These are phyloP conservation scores for Actenoides lindsayi DNA, from an alignment of 2,113 vertebrate species.

Conservation along the genomic window DNA sequence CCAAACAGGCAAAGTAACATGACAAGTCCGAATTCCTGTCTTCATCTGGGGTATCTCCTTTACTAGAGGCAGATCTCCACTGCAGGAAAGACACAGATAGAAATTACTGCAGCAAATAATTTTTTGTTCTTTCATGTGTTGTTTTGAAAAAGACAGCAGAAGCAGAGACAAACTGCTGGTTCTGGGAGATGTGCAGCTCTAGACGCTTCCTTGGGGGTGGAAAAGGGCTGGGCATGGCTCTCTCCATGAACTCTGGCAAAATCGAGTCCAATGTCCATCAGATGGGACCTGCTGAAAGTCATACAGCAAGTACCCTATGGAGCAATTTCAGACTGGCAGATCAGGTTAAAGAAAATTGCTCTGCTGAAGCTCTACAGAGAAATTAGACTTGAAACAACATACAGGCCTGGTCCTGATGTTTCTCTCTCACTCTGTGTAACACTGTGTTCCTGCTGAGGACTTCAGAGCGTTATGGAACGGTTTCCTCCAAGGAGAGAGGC, in stretches of 20 bases:
- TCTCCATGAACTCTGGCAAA: neutral
- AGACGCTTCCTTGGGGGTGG: neutral
- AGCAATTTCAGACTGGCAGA: neutral
- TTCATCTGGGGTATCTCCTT: neutral
- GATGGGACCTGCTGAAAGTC: neutral
- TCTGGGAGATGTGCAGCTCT: neutral
- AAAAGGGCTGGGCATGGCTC: neutral
- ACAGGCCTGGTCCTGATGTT: neutral
- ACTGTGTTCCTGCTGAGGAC: neutral
- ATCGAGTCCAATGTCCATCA: neutral
- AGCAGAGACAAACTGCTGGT: neutral
- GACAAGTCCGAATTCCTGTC: neutral
- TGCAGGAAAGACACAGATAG: rapidly evolving
- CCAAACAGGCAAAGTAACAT: neutral
- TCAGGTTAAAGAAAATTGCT: neutral
- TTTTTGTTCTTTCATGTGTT: neutral
- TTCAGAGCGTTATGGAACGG: neutral
- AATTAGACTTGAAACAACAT: conserved; percentile 3
- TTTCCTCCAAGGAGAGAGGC: neutral
- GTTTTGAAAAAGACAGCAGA: neutral
- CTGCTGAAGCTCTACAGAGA: neutral
- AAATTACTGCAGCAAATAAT: neutral
- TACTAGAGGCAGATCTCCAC: neutral
- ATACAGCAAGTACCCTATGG: neutral
- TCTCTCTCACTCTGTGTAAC: neutral